Evolutionary conservation across 2,888 invertebrate genomes (phyloP).

Genomic region (Erebia palarica): DNA sequence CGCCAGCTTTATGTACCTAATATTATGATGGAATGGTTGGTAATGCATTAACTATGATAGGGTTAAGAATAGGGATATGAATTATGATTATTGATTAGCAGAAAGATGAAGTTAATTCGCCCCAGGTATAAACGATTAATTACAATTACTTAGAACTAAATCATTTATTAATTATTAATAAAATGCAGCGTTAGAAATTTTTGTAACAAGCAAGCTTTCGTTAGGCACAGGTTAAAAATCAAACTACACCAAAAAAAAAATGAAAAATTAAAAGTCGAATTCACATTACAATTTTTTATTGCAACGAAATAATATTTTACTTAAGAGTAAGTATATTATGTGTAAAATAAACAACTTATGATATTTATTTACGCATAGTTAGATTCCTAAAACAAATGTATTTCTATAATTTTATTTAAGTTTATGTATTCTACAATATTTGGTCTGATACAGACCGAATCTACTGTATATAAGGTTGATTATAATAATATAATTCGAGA

Average conservation of each 20-base stretch:
- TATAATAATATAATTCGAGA: constrained; percentile 23
- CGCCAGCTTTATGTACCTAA: too few species aligned
- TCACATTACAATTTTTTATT: constrained; percentile 37
- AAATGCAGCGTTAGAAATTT: constrained; percentile 11
- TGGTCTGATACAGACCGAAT: constrained; percentile 77
- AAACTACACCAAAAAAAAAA: constrained; percentile 14
- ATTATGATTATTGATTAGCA: neutral
- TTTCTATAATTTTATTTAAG: constrained; percentile 26
- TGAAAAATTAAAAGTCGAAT: constrained; percentile 34
- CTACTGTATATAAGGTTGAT: constrained; percentile 36
- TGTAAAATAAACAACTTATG: constrained; percentile 26
- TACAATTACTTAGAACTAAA: neutral
- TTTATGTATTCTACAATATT: constrained; percentile 30
- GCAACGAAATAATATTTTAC: constrained; percentile 31
- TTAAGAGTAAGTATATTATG: constrained; percentile 24
- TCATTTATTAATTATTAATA: neutral
- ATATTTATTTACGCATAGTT: constrained; percentile 1
- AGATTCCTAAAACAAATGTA: constrained; percentile 10
- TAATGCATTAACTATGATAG: too few species aligned
- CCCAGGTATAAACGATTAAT: neutral
- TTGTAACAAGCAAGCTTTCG: constrained; percentile 31
- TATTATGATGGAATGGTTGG: too few species aligned
- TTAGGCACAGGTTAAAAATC: constrained; percentile 24
- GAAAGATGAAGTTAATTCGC: neutral
- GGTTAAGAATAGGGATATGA: too few species aligned